Base-by-base conservation (phyloP, 2,888 invertebrate genomes). In the Dryococelus australis region DNA sequence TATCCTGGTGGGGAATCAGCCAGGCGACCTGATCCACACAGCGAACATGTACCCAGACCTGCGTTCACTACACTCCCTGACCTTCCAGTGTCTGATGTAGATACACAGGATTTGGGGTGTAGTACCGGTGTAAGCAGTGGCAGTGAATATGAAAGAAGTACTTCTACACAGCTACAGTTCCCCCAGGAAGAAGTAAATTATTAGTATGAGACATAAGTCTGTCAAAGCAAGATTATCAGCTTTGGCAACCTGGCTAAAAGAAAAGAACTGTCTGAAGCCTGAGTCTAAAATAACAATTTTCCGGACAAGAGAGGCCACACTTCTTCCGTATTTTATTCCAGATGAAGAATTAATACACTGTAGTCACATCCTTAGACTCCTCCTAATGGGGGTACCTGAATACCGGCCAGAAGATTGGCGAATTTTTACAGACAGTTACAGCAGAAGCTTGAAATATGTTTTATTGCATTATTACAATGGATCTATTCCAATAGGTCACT, bases 401-500 rank as follows among this genome's bases (percentile, higher is more conserved):
- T 80, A 79, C 12, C 43, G 0, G 35, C 43, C 5, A 86, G n/a
- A 79, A 80, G 81, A 80, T 20, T 86, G 43, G 81, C 10, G 80
- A n/a, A 43, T 43, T 80, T 78, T 78, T 86, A 79, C 43, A 28
- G 5, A 86, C 43, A 65, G 28, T 10, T 80, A 10, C 80, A 43
- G 5, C 35, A 80, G n/a, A 86, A 86, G 80, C 80, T 86, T 86
- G 0, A 80, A 86, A 80, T 81, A 10, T 47, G 35, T n/a, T 24
- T 47, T 86, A 43, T 0, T 80, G 0, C 47, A 86, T 6, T 47
- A 81, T 80, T 35, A 35, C 35, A 3, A 80, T 43, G 26, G 35
- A 86, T 81, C 5, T 43, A 79, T 86, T 79, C 86, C 86, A 79
- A 13, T 79, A 27, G 78, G 20, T 26, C 86, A 35, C 79, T 88